Conservation (phyloP, 2,888 invertebrate species). For the Phalera bucephala region DNA sequence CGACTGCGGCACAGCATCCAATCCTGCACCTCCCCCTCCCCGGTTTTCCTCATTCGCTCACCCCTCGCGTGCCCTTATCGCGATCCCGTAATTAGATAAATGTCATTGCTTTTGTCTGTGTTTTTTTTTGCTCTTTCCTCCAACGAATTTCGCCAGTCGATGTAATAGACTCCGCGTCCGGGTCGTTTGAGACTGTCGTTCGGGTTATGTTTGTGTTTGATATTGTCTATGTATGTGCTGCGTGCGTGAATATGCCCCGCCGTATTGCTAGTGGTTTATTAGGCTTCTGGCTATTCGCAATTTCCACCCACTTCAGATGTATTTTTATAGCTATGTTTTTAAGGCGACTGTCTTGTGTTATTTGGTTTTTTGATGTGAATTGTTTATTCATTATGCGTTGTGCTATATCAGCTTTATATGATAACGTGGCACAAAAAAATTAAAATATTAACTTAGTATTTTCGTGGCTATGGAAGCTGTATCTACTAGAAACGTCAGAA, state of each 20-base stretch:
- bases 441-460: too few relatives aligned
- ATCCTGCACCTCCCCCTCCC: slow-evolving; percentile 35
- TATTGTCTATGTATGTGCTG: slow-evolving; percentile 20
- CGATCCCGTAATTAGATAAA: slow-evolving; percentile 80
- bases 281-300: slow-evolving; percentile 24
- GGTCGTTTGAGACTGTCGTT: slow-evolving; percentile 42
- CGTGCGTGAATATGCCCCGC: slow-evolving; percentile 37
- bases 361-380: too few relatives aligned
- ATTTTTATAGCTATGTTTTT: slow-evolving; percentile 22
- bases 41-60: slow-evolving; percentile 33
- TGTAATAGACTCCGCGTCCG: slow-evolving; percentile 50
- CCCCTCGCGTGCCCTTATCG: slow-evolving; percentile 62
- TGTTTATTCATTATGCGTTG: too few relatives aligned
- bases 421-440: too few relatives aligned
- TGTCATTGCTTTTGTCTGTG: slow-evolving; percentile 76
- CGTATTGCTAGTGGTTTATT: slow-evolving; percentile 41
- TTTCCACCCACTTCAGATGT: slow-evolving; percentile 37
- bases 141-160: slow-evolving; percentile 48
- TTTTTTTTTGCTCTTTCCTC: slow-evolving; percentile 44
- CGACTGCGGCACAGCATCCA: slow-evolving; percentile 65
- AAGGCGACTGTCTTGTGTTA: too few relatives aligned
- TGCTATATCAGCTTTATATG: too few relatives aligned
- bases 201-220: slow-evolving; percentile 36
- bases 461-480: too few relatives aligned
- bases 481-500: too few relatives aligned